Conservation (phyloP, 2,888 invertebrate species). For the Dynastes grantii region DNA sequence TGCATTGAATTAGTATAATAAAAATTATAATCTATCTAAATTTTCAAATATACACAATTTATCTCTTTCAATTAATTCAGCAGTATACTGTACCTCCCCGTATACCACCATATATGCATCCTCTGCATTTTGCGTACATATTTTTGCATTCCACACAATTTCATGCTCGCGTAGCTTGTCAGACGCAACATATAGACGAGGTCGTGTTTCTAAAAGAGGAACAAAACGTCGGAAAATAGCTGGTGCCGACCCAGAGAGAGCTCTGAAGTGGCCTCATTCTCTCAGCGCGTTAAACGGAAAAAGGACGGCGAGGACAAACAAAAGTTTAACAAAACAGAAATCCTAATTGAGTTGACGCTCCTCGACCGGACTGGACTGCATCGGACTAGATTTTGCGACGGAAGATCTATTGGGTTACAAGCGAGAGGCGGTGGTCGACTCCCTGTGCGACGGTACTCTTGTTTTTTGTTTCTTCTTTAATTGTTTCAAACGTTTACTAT, state of each 20-base stretch:
- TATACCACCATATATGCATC: not conserved
- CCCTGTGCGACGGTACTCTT: not conserved
- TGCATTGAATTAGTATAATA: no score
- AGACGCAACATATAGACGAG: not conserved
- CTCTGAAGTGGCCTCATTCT: not conserved
- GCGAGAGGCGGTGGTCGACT: conserved; percentile 7
- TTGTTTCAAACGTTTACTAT: conserved; percentile 24
- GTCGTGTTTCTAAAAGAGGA: conserved; percentile 1
- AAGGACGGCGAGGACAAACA: not conserved
- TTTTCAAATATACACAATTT: no score
- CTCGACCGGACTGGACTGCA: conserved; percentile 7
- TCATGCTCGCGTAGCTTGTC: conserved; percentile 9
- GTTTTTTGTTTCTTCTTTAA: conserved; percentile 34
- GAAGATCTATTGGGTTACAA: conserved; percentile 33
- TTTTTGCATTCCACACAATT: conserved; percentile 5
- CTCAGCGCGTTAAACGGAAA: not conserved
- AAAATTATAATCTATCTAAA: no score
- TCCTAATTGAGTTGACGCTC: conserved; percentile 33
- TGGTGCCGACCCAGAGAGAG: not conserved
- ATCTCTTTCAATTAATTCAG: no score
- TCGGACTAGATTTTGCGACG: conserved; percentile 8
- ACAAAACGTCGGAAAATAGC: conserved; percentile 17
- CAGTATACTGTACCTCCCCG: not conserved
- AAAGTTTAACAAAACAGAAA: conserved; percentile 38
- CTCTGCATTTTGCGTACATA: not conserved